A percentile compares a stretch with the other conserved stretches of the same genome.
These are phyloP conservation scores for Drosophila santomea DNA, from an alignment of 1,140 invertebrate species.

Conservation along the genomic window DNA sequence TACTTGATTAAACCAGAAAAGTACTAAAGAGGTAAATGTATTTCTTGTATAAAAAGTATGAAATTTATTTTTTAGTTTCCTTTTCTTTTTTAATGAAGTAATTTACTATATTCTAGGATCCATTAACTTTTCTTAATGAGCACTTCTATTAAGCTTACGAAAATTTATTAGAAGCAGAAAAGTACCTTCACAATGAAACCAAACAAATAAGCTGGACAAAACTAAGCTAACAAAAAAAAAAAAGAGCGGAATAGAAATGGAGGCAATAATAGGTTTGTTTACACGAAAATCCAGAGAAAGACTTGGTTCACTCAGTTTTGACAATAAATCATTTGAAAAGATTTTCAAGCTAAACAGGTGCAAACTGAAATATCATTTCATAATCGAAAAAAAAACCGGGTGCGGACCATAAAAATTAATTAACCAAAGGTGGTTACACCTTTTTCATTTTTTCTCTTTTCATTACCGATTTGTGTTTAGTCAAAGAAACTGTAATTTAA, in stretches of 20 bases:
- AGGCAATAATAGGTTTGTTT: constrained; percentile 74
- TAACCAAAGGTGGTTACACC: constrained; percentile 63
- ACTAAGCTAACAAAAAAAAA: constrained; percentile 17
- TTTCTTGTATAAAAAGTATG: too few relatives aligned
- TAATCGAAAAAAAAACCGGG: constrained; percentile 32
- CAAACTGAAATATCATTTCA: constrained; percentile 51
- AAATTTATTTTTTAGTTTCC: too few relatives aligned
- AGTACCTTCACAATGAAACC: constrained; percentile 14
- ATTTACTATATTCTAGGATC: constrained; percentile 1
- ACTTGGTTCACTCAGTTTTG: constrained; percentile 32
- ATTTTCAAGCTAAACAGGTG: constrained; percentile 23
- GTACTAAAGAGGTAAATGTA: constrained; percentile 2
- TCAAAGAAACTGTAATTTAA: constrained; percentile 65
- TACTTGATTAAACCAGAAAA: constrained; percentile 14
- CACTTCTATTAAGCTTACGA: constrained; percentile 54
- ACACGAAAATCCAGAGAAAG: constrained; percentile 34
- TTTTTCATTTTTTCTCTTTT: constrained; percentile 36
- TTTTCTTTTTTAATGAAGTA: too few relatives aligned
- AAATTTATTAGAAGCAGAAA: constrained; percentile 60
- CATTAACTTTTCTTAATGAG: constrained; percentile 49
- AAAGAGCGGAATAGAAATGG: constrained; percentile 17
- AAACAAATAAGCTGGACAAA: constrained; percentile 24
- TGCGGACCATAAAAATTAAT: constrained; percentile 60
- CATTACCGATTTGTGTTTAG: constrained; percentile 42
- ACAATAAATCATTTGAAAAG: constrained; percentile 41